These are phyloP conservation scores for Drosophila arizonae DNA, from an alignment of 1,140 invertebrate genomes.

Conservation along the genomic window DNA sequence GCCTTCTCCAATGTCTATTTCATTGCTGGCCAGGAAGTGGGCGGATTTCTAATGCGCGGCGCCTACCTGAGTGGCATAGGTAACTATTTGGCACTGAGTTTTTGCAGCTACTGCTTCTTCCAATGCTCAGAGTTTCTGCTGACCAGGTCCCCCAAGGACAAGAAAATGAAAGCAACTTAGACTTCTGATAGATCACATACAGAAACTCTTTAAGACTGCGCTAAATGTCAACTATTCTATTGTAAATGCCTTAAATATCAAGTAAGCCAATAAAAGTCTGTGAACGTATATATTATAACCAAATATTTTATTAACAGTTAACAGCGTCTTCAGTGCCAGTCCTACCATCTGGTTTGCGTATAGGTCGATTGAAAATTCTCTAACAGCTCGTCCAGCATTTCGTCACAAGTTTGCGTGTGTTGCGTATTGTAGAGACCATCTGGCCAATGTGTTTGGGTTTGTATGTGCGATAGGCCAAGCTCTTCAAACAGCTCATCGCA, in stretches of 20 bases:
- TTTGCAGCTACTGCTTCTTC: constrained; percentile 78
- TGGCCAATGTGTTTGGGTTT: constrained; percentile 86
- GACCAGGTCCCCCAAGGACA: constrained; percentile 20
- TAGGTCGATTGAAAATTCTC: constrained; percentile 72
- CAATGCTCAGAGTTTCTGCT: constrained; percentile 75
- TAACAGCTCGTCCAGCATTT: constrained; percentile 64
- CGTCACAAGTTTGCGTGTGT: constrained; percentile 71
- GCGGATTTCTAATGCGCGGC: constrained; percentile 86
- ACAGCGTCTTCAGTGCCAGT: constrained; percentile 42
- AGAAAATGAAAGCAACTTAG: constrained; percentile 37
- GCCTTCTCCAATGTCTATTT: constrained; percentile 94
- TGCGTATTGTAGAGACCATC: constrained; percentile 65
- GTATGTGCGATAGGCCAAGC: constrained; percentile 85
- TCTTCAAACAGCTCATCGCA: constrained; percentile 84
- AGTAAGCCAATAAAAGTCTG: constrained; percentile 27
- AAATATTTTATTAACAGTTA: background rate
- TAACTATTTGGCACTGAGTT: constrained; percentile 70
- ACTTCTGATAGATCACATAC: background rate
- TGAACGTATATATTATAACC: background rate
- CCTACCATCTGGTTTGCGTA: constrained; percentile 69
- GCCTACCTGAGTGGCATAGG: constrained; percentile 82
- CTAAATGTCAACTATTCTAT: constrained; percentile 9
- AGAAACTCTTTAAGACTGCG: background rate
- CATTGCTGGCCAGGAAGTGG: constrained; percentile 89
- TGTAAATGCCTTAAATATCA: constrained; percentile 11